Evolutionary conservation across 2,113 vertebrate species (phyloP).

Genomic region (Gulo gulo): DNA sequence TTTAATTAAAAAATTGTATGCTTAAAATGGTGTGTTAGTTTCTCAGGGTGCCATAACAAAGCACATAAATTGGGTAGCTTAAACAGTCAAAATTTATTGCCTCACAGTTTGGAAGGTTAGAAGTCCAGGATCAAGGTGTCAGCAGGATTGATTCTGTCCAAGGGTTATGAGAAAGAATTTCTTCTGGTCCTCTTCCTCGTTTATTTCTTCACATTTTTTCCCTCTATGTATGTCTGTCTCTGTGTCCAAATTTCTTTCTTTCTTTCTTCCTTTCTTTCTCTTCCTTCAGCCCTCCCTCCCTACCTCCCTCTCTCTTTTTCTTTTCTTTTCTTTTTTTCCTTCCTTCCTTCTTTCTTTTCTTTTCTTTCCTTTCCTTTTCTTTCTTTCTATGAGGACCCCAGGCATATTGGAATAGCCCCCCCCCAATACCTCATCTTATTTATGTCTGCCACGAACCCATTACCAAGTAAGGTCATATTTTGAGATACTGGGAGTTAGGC

Average conservation of each 20-base stretch:
- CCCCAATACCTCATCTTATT: neutral
- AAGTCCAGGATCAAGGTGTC: neutral
- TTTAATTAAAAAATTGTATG: neutral
- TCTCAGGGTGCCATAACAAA: neutral
- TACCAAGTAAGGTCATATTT: neutral
- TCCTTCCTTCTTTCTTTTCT: no score
- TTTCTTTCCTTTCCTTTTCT: no score
- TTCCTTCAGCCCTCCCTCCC: no score
- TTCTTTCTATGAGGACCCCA: neutral
- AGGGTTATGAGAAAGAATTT: neutral
- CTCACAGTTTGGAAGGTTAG: neutral
- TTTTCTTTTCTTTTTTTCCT: no score
- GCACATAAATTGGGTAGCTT: neutral
- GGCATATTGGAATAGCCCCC: neutral
- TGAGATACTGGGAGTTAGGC: neutral
- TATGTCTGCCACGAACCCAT: neutral
- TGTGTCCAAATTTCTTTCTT: neutral
- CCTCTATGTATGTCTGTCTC: neutral
- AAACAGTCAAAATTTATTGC: neutral
- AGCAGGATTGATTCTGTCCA: neutral
- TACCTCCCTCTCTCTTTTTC: no score
- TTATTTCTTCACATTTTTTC: neutral
- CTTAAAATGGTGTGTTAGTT: neutral
- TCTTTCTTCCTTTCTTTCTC: neutral
- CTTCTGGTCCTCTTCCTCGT: neutral